A percentile compares a stretch with the other conserved stretches of the same genome.
Conservation (phyloP, 2,113 vertebrate genomes). For the Arizona elegans region DNA sequence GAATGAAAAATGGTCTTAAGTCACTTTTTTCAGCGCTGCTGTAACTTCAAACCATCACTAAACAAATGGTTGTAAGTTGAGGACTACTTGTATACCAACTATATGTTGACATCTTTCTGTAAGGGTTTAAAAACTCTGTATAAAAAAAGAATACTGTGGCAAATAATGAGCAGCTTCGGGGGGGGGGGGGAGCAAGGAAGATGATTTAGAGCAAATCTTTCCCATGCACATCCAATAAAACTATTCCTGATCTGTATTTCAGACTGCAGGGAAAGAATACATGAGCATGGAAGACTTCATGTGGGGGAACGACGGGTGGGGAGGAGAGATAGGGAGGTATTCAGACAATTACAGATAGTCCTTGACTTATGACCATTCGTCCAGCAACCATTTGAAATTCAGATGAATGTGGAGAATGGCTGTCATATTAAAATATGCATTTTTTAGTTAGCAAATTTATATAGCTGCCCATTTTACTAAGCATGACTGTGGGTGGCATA, state of each 20-base stretch:
- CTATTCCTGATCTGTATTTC: not conserved
- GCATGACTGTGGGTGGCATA: not conserved
- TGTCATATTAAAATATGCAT: not conserved
- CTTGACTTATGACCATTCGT: not conserved
- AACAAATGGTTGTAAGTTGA: not conserved
- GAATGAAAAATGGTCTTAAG: not conserved
- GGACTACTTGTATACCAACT: not conserved
- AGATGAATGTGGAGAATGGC: not conserved
- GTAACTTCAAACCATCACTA: not conserved
- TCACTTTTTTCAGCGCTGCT: not conserved
- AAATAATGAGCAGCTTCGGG: not conserved
- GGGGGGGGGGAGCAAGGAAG: not conserved
- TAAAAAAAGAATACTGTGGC: not conserved
- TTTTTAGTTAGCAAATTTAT: not conserved
- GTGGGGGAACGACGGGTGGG: no score
- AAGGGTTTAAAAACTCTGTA: not conserved
- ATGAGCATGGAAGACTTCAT: not conserved
- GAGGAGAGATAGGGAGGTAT: not conserved
- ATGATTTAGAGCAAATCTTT: not conserved
- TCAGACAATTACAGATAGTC: not conserved
- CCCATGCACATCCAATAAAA: not conserved
- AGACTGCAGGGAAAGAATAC: not conserved
- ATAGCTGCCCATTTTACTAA: not conserved
- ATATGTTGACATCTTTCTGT: not conserved
- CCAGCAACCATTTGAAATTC: not conserved